Base-by-base conservation (phyloP, 2,888 invertebrate genomes). In the Caenorhabditis angaria region DNA sequence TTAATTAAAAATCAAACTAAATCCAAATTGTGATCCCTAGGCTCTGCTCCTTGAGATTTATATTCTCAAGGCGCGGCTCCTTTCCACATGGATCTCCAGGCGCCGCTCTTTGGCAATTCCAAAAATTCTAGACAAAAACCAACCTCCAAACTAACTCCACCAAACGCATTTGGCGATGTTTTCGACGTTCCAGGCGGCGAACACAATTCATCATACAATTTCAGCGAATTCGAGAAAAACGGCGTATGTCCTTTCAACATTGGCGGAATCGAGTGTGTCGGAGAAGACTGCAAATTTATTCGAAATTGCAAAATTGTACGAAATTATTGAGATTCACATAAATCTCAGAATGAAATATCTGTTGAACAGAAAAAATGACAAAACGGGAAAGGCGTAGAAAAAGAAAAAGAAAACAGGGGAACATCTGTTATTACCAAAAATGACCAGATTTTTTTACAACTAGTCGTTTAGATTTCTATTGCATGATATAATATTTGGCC, bases 241-340 rank as follows among this genome's bases (percentile, higher is more conserved):
- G 81, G 81, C 35, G 80, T 80, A 65, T 81, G 80, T 50, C 77
- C 79, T 61, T 77, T 69, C n/a, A 79, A 61, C 75, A 79, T 71
- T n/a, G 79, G 79, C 32, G 79, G 77, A 48, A 77, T 72, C 28
- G 79, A 79, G 70, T 76, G 73, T 25, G 78, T 78, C 55, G 72
- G 73, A 18, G 75, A 73, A 48, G 65, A 61, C 78, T 78, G 50
- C 20, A 50, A 50, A 50, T 18, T 20, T 4, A 50, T n/a, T 22
- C 12, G 50, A 24, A n/a, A 8, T 50, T 18, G 41, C 10, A 41
- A 14, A 41, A 41, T 18, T 32, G 10, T 32, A 32, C 32, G 32
- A 41, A 41, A 6, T 18, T 18, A 41, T 41, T 41, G 5, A 3
- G 18, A 3, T 41, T 41, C 18, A 18, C 41, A 41, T 41, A 41